These are phyloP conservation scores for Serrognathus titanus DNA, from an alignment of 2,888 invertebrate genomes.

Conservation along the genomic window DNA sequence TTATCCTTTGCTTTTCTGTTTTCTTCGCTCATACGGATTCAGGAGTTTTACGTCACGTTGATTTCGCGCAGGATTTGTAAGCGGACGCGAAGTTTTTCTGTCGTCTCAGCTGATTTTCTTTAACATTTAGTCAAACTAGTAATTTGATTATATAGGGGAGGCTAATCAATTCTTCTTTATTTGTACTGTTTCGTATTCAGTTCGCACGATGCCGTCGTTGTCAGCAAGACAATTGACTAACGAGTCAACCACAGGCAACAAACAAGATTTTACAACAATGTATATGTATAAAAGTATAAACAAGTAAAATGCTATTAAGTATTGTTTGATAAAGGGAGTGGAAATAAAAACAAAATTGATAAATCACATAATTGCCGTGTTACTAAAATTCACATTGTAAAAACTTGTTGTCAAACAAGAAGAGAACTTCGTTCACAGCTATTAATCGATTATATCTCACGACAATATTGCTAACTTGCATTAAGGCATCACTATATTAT, in stretches of 20 bases:
- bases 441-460: slow-evolving; percentile 11
- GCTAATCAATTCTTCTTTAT: slow-evolving; percentile 24
- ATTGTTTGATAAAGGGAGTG: too few species aligned
- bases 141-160: slow-evolving; percentile 24
- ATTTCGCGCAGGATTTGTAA: slow-evolving; percentile 10
- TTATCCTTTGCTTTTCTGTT: slow-evolving; percentile 15
- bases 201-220: slow-evolving; percentile 16
- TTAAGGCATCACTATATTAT: slow-evolving; percentile 26
- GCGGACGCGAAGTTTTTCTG: slow-evolving; percentile 9
- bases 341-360: too few species aligned
- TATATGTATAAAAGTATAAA: background rate
- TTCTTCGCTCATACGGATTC: slow-evolving; percentile 12
- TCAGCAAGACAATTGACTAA: slow-evolving; percentile 26
- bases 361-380: too few species aligned
- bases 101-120: slow-evolving; percentile 23
- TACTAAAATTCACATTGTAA: too few species aligned
- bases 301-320: too few species aligned
- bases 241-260: slow-evolving; percentile 10
- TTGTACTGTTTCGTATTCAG: slow-evolving; percentile 21
- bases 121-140: slow-evolving; percentile 25
- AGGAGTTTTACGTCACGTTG: slow-evolving; percentile 8
- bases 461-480: slow-evolving; percentile 19
- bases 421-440: background rate
- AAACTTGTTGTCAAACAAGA: too few species aligned
- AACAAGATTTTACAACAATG: background rate